Percentiles rank a stretch among this genome's conserved stretches.
These are phyloP conservation scores for Drosophila navojoa DNA, from an alignment of 1,140 invertebrate genomes.

Conservation along the genomic window DNA sequence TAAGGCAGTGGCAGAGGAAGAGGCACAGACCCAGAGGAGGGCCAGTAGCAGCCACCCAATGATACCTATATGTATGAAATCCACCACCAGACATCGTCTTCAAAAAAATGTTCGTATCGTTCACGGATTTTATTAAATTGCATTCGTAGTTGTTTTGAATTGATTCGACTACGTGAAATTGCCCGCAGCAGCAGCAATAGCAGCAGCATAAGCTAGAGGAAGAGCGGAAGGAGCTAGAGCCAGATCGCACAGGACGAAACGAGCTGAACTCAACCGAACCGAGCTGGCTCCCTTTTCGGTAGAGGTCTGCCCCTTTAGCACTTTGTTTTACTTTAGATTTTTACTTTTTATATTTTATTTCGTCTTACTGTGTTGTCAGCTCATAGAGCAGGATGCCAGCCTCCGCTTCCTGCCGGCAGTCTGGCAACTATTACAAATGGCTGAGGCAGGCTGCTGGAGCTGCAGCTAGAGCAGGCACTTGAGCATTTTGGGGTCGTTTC, in stretches of 20 bases:
- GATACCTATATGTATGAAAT: slow-evolving; percentile 34
- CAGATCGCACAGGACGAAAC: neutral
- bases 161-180: slow-evolving; percentile 75
- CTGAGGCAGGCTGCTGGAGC: slow-evolving; percentile 15
- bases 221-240: neutral
- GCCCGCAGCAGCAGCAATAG: slow-evolving; percentile 56
- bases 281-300: slow-evolving; percentile 33
- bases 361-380: slow-evolving; percentile 66
- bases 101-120: slow-evolving; percentile 65
- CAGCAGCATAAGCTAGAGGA: neutral
- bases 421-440: slow-evolving; percentile 78
- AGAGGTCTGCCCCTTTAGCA: slow-evolving; percentile 36
- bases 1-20: slow-evolving; percentile 12
- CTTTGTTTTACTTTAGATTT: slow-evolving; percentile 76
- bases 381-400: slow-evolving; percentile 9
- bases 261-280: slow-evolving; percentile 5
- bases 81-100: slow-evolving; percentile 53
- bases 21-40: neutral
- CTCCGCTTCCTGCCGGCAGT: slow-evolving; percentile 28
- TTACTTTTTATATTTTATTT: slow-evolving; percentile 67
- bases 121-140: slow-evolving; percentile 84
- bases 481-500: slow-evolving; percentile 43
- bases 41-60: slow-evolving; percentile 27
- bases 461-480: slow-evolving; percentile 54
- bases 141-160: slow-evolving; percentile 83